Evolutionary conservation across 2,888 invertebrate species (phyloP), one percentile per base, ranked within the genome.

Genomic region (Tuta absoluta): DNA sequence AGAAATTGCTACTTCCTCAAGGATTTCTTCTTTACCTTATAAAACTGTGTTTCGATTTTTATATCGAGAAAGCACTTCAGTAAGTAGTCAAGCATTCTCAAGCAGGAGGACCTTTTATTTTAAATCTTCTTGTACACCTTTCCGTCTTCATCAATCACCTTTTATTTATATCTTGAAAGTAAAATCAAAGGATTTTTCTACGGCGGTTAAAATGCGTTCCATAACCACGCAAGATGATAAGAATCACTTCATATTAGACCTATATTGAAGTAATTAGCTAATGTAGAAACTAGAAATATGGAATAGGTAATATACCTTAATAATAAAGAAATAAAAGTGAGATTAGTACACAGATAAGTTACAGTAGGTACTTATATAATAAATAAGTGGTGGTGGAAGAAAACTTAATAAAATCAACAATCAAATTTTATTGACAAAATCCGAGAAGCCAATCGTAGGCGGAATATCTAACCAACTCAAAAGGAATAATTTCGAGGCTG

Each of bases 61-160:
- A 53, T 14, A 24, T 53, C 24, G 23, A 11, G 23, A 23, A 24
- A 5, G 14, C 51, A 53, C 21, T 53, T 53, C 21, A 53, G 33
- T 21, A 14, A 53, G 24, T 56, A 56, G n/a, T 56, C 24, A 56
- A 56, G 56, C 56, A 56, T 56, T 56, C 28, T 28, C 17, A 59
- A 41, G 17, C n/a, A n/a, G n/a, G 11, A 56, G 56, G 24, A 24
- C 56, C 3, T 33, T 56, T 33, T 24, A 33, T 8, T 33, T 33
- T 33, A 33, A 33, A 21, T 23, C 12, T 21, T 51, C 10, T 7
- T 12, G 51, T 33, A 45, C 41, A 14, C n/a, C 45, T 45, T 45
- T 45, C 51, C 10, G 19, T 19, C 12, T n/a, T 51, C 23, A 12
- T 23, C 17, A 23, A 51, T 23, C 19, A 19, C 11, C 17, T 51